phyloP scores from a whole-genome alignment of 64 coral and sea anemone species.

The Stylophora pistillata region DNA sequence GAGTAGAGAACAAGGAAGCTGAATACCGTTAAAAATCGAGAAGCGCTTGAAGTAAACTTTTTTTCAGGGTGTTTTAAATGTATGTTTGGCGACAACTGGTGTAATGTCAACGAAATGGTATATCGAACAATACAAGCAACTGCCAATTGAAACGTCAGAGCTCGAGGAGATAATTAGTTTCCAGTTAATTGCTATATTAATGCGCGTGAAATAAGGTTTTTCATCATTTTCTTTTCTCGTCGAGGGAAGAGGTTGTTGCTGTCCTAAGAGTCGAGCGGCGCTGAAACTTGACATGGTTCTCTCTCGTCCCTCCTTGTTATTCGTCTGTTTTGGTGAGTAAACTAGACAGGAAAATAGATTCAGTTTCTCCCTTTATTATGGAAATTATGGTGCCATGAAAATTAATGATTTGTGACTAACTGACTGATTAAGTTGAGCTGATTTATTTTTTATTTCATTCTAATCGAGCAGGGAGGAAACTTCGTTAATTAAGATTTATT shows the following conservation, averaged over 20 bases:
- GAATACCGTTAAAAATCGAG: too few species aligned
- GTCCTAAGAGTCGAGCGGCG: not conserved
- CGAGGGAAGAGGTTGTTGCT: not conserved
- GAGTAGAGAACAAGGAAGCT: not conserved
- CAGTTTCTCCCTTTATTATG: too few species aligned
- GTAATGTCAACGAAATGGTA: not conserved
- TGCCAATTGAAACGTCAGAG: not conserved
- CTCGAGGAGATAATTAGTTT: not conserved
- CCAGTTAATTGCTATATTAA: slow-evolving; percentile 33
- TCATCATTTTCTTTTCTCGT: not conserved
- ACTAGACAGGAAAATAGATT: too few species aligned
- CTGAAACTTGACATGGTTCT: not conserved
- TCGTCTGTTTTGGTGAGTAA: slow-evolving; percentile 22
- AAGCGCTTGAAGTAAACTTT: too few species aligned
- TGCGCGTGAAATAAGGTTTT: not conserved
- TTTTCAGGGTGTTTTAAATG: not conserved
- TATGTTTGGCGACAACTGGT: not conserved
- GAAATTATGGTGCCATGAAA: too few species aligned
- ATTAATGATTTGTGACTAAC: too few species aligned
- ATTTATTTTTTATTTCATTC: too few species aligned
- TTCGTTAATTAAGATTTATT: too few species aligned
- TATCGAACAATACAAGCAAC: not conserved
- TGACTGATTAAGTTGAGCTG: too few species aligned
- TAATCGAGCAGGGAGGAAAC: too few species aligned
- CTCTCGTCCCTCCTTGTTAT: not conserved